Evolutionary conservation across 2,113 vertebrate species (phyloP).

Genomic region (Sitta europaea): DNA sequence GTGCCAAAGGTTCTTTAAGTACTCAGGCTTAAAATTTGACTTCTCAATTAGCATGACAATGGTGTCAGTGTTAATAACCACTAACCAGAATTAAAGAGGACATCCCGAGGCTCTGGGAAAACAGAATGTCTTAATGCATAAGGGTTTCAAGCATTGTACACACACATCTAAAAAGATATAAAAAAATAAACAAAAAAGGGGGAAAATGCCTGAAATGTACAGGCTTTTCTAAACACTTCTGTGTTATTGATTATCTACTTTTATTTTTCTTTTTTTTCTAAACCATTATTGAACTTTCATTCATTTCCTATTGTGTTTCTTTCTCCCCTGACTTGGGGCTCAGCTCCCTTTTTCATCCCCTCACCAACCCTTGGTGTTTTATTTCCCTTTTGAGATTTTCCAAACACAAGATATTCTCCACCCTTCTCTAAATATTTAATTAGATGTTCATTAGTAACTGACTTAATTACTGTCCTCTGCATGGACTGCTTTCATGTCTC

Average conservation of each 20-base stretch:
- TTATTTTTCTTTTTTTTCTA: neutral
- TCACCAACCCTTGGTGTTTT: neutral
- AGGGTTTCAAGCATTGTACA: neutral
- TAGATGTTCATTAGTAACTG: neutral
- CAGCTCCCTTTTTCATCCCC: neutral
- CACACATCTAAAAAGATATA: neutral
- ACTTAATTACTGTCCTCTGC: neutral
- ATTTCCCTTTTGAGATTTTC: neutral
- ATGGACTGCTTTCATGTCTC: neutral
- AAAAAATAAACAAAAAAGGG: neutral
- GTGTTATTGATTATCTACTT: neutral
- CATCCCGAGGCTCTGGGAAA: constrained; percentile 37
- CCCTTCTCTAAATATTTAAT: neutral
- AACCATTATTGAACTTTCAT: neutral
- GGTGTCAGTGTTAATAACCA: constrained; percentile 58
- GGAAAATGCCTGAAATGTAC: neutral
- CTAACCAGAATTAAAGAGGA: constrained; percentile 43
- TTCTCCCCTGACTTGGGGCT: neutral
- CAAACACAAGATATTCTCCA: neutral
- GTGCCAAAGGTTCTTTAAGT: constrained; percentile 41
- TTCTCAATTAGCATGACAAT: constrained; percentile 67
- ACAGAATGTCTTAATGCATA: constrained; percentile 33
- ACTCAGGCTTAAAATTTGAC: constrained; percentile 41
- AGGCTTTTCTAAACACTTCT: neutral
- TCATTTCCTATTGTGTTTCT: neutral